phyloP scores from a whole-genome alignment of 2,888 invertebrate genomes.

The Pegoplata infirma region DNA sequence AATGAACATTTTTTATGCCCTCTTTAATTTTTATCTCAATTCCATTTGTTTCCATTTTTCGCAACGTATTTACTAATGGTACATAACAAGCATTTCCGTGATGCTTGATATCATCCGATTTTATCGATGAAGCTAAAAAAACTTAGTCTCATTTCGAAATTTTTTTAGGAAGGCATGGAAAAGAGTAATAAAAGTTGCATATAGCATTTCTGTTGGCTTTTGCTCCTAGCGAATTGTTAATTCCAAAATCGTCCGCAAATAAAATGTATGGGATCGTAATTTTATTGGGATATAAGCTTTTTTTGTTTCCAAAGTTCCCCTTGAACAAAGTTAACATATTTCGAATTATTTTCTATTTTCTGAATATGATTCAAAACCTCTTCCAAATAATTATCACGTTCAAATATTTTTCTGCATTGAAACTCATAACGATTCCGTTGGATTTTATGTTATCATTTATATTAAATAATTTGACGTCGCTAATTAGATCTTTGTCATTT shows the following conservation, averaged over 20 bases:
- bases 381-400: too few species aligned
- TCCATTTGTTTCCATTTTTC: constrained; percentile 30
- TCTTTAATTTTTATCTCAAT: constrained; percentile 19
- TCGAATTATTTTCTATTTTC: too few species aligned
- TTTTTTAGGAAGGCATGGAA: background rate
- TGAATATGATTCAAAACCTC: too few species aligned
- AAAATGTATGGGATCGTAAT: too few species aligned
- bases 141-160: constrained; percentile 9
- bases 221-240: constrained; percentile 27
- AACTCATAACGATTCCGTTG: too few species aligned
- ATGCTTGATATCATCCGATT: constrained; percentile 30
- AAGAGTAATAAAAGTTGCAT: constrained; percentile 9
- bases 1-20: constrained; percentile 10
- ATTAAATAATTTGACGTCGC: too few species aligned
- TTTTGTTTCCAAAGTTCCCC: too few species aligned
- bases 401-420: too few species aligned
- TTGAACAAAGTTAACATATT: too few species aligned
- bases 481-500: too few species aligned
- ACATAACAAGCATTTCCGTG: constrained; percentile 45
- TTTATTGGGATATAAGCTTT: too few species aligned
- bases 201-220: constrained; percentile 8
- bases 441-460: too few species aligned
- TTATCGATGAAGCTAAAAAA: constrained; percentile 7
- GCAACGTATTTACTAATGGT: constrained; percentile 18
- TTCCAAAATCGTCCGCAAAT: constrained; percentile 30